phyloP scores from a whole-genome alignment of 35 echinoderm and acorn worm species.

The Amphiura filiformis region DNA sequence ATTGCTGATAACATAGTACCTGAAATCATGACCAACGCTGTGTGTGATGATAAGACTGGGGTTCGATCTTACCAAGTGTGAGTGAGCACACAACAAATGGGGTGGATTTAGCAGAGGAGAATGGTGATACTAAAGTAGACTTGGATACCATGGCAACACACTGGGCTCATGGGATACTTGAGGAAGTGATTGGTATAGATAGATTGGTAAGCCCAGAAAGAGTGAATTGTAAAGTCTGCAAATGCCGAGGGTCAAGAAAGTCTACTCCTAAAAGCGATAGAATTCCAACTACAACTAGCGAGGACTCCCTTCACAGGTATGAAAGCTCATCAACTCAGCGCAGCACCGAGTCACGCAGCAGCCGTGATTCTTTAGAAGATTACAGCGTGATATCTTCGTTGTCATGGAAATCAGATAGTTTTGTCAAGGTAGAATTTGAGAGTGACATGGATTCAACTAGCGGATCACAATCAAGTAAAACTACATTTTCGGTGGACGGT shows the following conservation, averaged over 20 bases:
- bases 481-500: conserved; percentile 9
- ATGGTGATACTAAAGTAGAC: background rate
- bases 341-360: conserved; percentile 31
- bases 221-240: background rate
- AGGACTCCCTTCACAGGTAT: background rate
- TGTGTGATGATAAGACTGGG: background rate
- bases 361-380: conserved; percentile 57
- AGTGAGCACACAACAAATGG: background rate
- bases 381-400: conserved; percentile 74
- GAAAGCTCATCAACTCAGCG: background rate
- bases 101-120: background rate
- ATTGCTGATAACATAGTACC: background rate
- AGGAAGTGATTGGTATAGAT: background rate
- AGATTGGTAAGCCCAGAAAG: background rate
- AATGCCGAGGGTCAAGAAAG: background rate
- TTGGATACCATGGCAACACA: background rate
- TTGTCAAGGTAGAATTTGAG: conserved; percentile 61
- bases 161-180: background rate
- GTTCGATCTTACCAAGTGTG: background rate
- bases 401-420: conserved; percentile 69
- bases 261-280: background rate
- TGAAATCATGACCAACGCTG: background rate
- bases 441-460: conserved; percentile 28
- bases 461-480: conserved; percentile 20
- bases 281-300: background rate